Evolutionary conservation across 2,113 vertebrate species (phyloP).

Genomic region (Poecilia latipinna): DNA sequence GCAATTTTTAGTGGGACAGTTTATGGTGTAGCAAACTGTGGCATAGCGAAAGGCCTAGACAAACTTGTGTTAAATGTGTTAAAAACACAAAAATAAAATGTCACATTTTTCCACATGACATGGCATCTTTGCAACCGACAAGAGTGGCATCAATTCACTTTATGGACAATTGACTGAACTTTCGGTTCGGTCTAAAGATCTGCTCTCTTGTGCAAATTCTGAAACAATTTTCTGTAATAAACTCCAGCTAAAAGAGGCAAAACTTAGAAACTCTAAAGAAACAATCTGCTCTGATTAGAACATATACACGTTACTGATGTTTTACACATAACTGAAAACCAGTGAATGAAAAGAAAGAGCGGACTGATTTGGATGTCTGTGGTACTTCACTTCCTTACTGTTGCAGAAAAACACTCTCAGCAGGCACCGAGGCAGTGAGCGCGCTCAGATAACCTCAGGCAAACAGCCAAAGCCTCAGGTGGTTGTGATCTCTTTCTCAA

Average conservation of each 20-base stretch:
- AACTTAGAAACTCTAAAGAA: background rate
- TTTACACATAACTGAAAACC: constrained; percentile 12
- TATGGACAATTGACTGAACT: too few species aligned
- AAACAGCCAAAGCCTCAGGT: constrained; percentile 44
- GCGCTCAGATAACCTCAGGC: constrained; percentile 33
- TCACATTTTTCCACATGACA: too few species aligned
- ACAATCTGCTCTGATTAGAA: constrained; percentile 19
- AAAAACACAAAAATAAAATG: too few species aligned
- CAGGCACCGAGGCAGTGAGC: constrained; percentile 20
- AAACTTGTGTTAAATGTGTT: too few species aligned
- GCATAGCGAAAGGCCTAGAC: too few species aligned
- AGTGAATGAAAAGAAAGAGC: constrained; percentile 6
- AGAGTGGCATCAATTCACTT: too few species aligned
- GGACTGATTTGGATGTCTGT: constrained; percentile 24
- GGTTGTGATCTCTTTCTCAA: constrained; percentile 13
- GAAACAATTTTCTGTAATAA: constrained; percentile 3
- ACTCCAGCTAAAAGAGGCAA: constrained; percentile 1
- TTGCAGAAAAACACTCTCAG: constrained; percentile 41
- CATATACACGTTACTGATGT: background rate
- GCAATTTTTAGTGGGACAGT: too few species aligned
- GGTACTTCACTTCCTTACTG: constrained; percentile 7
- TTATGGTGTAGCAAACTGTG: too few species aligned
- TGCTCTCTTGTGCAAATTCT: too few species aligned
- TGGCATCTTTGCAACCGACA: background rate
- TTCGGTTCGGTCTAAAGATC: too few species aligned